phyloP scores from a whole-genome alignment of 2,113 vertebrate species.

The Fukomys damarensis region DNA sequence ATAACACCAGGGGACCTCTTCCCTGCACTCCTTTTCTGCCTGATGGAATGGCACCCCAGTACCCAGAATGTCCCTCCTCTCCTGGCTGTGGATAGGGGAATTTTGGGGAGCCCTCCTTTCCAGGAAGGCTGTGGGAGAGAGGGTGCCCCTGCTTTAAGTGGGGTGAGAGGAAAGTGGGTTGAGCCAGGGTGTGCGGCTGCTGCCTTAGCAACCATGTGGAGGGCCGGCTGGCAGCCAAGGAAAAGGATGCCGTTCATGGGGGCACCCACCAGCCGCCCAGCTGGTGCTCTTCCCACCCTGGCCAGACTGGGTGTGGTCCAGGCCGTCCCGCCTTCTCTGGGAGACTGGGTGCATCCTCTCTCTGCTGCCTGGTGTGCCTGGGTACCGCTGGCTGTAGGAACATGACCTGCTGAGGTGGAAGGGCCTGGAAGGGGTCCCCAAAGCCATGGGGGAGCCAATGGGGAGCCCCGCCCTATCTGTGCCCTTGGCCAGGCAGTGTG shows the following conservation, averaged over 20 bases:
- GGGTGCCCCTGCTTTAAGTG: constrained; percentile 19
- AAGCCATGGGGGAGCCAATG: background rate
- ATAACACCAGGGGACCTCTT: background rate
- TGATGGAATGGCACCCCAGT: background rate
- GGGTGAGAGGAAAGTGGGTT: constrained; percentile 49
- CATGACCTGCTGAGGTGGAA: background rate
- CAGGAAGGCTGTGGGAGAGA: background rate
- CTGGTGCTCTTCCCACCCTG: background rate
- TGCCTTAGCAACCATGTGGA: constrained; percentile 65
- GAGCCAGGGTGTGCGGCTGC: constrained; percentile 53
- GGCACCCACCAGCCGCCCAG: background rate
- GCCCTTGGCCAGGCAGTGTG: background rate
- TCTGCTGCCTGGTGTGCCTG: background rate
- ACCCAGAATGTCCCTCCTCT: background rate
- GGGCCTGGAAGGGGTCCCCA: background rate
- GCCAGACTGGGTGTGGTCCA: constrained; percentile 16
- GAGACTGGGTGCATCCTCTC: background rate
- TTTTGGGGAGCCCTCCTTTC: background rate
- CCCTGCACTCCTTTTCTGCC: background rate
- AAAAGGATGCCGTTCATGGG: background rate
- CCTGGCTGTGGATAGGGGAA: background rate
- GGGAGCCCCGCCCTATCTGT: background rate
- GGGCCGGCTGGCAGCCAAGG: constrained; percentile 30
- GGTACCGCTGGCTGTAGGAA: background rate
- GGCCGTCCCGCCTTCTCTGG: background rate